phyloP scores from a whole-genome alignment of 2,888 invertebrate species.

The Limnephilus auricula region DNA sequence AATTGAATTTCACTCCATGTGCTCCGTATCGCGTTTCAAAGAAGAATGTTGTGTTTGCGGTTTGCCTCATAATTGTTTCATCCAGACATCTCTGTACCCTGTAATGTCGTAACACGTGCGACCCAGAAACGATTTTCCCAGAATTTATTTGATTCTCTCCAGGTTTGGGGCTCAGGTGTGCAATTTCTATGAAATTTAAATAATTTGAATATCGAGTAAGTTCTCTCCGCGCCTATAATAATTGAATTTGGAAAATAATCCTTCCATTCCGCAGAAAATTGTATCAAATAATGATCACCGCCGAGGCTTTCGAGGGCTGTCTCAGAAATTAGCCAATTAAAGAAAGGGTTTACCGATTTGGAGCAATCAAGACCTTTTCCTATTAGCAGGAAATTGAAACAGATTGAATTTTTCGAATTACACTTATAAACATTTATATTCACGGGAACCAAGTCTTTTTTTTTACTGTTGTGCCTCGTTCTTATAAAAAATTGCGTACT shows the following conservation, averaged over 20 bases:
- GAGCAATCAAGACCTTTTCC: not conserved
- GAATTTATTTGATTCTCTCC: not conserved
- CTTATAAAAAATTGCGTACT: no score
- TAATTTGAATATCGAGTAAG: not conserved
- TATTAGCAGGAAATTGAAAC: not conserved
- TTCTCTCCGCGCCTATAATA: not conserved
- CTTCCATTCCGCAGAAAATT: not conserved
- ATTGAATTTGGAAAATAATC: not conserved
- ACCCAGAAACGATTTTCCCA: slow-evolving; percentile 1
- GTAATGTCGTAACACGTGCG: not conserved
- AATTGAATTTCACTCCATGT: not conserved
- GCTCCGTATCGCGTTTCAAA: slow-evolving; percentile 7
- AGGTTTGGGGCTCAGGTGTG: slow-evolving; percentile 3
- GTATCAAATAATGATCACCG: not conserved
- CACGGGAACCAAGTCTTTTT: not conserved
- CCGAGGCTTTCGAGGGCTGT: not conserved
- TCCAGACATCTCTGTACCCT: not conserved
- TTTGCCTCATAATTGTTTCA: not conserved
- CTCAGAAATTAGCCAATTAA: slow-evolving; percentile 2
- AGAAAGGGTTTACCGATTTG: not conserved
- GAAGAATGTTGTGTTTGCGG: not conserved
- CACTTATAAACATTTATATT: not conserved
- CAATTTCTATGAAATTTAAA: slow-evolving; percentile 23
- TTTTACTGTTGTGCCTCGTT: not conserved
- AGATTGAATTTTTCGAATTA: not conserved